phyloP scores from a whole-genome alignment of 2,113 vertebrate genomes.

The Ctenodactylus gundi region DNA sequence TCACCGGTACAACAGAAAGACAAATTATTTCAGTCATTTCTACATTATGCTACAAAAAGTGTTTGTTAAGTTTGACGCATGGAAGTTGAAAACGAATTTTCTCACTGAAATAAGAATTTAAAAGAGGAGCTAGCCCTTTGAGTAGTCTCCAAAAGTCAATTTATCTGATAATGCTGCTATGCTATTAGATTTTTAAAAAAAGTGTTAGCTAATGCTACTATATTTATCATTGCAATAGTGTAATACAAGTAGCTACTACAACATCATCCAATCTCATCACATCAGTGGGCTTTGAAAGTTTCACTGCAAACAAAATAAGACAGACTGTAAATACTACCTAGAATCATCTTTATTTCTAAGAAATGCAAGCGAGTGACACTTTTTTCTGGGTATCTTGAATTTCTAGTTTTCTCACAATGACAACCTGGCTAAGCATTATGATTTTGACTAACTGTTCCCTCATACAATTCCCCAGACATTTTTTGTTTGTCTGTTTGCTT shows the following conservation, averaged over 20 bases:
- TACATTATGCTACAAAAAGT: slow-evolving; percentile 49
- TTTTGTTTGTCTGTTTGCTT: background rate
- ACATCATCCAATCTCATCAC: background rate
- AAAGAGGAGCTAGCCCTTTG: background rate
- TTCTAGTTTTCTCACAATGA: slow-evolving; percentile 7
- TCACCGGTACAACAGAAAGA: slow-evolving; percentile 42
- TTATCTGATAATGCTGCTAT: background rate
- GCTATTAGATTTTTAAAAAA: slow-evolving; percentile 1
- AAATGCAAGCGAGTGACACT: background rate
- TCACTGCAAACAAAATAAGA: background rate
- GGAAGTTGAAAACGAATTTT: slow-evolving; percentile 51
- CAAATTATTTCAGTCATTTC: slow-evolving; percentile 45
- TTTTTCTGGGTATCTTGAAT: background rate
- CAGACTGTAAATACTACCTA: slow-evolving; percentile 1
- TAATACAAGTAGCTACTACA: background rate
- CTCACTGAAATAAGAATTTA: slow-evolving; percentile 47
- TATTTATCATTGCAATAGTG: background rate
- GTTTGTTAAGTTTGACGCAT: slow-evolving; percentile 48
- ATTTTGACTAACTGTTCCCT: background rate
- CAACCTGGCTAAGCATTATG: background rate
- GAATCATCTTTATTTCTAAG: slow-evolving; percentile 27
- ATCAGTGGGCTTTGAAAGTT: background rate
- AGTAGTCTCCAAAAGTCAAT: slow-evolving; percentile 23
- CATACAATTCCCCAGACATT: background rate
- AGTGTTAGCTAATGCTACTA: background rate